Evolutionary conservation across 2,797 vertebrate species (phyloP).

Genomic region (Pseudopleuronectes americanus): DNA sequence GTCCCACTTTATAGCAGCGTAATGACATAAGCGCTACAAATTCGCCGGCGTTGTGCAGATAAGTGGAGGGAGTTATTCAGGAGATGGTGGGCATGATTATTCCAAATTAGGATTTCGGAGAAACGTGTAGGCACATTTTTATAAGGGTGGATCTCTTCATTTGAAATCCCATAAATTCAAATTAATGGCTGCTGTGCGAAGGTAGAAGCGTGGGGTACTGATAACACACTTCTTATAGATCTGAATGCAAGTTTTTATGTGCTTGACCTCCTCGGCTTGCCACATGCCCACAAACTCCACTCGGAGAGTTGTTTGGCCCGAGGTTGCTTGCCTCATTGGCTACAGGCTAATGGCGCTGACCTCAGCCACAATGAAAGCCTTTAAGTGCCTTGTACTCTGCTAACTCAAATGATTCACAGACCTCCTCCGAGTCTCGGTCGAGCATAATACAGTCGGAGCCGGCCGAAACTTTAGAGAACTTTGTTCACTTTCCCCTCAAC

Average conservation of each 20-base stretch:
- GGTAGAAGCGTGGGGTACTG: slow-evolving; percentile 17
- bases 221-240: slow-evolving; percentile 26
- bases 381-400: slow-evolving; percentile 48
- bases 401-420: slow-evolving; percentile 36
- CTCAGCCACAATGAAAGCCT: slow-evolving; percentile 56
- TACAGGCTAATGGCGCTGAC: slow-evolving; percentile 62
- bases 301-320: slow-evolving; percentile 55
- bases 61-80: slow-evolving; percentile 61
- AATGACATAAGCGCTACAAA: slow-evolving; percentile 58
- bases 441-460: slow-evolving; percentile 28
- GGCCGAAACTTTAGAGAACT: slow-evolving; percentile 32
- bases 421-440: slow-evolving; percentile 35
- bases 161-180: slow-evolving; percentile 39
- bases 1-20: slow-evolving; percentile 58
- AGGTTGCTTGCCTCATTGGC: slow-evolving; percentile 57
- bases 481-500: slow-evolving; percentile 2
- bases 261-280: slow-evolving; percentile 53
- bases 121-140: slow-evolving; percentile 43
- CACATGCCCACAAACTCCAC: slow-evolving; percentile 57
- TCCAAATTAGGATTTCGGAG: slow-evolving; percentile 56
- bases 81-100: slow-evolving; percentile 64
- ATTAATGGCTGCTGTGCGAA: slow-evolving; percentile 35
- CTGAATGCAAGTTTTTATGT: slow-evolving; percentile 55
- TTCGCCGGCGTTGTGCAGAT: slow-evolving; percentile 61
- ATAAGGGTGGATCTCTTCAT: slow-evolving; percentile 28